These are phyloP conservation scores for Colletes collaris DNA, from an alignment of 2,888 invertebrate genomes.

Conservation along the genomic window DNA sequence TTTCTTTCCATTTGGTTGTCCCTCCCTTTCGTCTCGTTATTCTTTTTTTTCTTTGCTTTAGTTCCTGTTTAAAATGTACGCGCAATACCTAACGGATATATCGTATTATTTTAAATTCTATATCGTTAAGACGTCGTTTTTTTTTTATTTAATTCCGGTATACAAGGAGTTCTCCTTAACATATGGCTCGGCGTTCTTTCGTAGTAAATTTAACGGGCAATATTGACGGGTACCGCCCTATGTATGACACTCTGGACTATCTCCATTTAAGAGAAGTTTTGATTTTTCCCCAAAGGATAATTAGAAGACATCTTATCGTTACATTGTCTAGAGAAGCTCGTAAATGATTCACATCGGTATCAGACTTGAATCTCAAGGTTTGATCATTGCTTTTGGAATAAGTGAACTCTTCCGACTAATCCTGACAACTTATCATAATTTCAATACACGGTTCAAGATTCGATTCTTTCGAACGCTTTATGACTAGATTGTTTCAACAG, in stretches of 20 bases:
- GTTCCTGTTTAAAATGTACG: slow-evolving; percentile 15
- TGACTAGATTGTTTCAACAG: slow-evolving; percentile 53
- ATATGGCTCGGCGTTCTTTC: slow-evolving; percentile 49
- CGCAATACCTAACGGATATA: slow-evolving; percentile 17
- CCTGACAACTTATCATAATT: slow-evolving; percentile 5
- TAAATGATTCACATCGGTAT: slow-evolving; percentile 12
- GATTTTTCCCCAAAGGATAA: slow-evolving; percentile 16
- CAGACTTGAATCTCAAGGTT: not conserved
- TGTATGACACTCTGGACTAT: not conserved
- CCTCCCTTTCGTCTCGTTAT: not conserved
- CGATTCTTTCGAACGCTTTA: slow-evolving; percentile 29
- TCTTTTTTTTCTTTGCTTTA: not conserved
- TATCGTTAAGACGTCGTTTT: slow-evolving; percentile 25
- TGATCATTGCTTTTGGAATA: not conserved
- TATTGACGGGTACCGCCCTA: slow-evolving; percentile 2
- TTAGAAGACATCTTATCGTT: not conserved
- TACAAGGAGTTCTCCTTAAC: slow-evolving; percentile 10
- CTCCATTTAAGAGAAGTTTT: slow-evolving; percentile 13
- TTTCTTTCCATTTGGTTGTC: slow-evolving; percentile 5
- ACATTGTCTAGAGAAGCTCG: slow-evolving; percentile 28
- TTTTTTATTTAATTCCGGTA: slow-evolving; percentile 15
- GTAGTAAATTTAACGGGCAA: not conserved
- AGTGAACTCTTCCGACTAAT: not conserved
- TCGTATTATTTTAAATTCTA: slow-evolving; percentile 10
- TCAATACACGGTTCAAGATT: slow-evolving; percentile 11